Base-by-base conservation (phyloP, 2,888 invertebrate species). In the Metopia argyrocephala region DNA sequence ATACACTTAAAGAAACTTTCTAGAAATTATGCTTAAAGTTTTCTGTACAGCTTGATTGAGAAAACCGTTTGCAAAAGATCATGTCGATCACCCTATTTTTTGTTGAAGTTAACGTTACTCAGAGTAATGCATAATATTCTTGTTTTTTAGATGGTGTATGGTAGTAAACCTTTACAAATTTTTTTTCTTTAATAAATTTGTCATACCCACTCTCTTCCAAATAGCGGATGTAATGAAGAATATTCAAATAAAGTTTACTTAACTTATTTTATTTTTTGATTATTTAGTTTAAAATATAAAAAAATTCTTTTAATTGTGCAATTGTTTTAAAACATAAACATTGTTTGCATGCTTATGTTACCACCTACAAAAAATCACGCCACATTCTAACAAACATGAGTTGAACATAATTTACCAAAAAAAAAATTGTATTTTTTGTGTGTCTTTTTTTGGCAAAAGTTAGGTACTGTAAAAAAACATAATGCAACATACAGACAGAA, bases 291-390 rank as follows among this genome's bases (percentile, higher is more conserved):
- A 15, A 15, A 31, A 31, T 7, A 57, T n/a, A n/a, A n/a, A n/a
- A n/a, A 38, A 38, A 38, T 38, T 38, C 38, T 38, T 56, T 78
- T 73, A 70, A 75, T 79, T 79, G 79, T 59, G 27, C 20, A 79
- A 69, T 79, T 79, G 52, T 69, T 45, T 69, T n/a, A 12, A 20
- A 69, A 70, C 31, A 64, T 46, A 75, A 65, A 61, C 54, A 59
- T 20, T 66, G 54, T 65, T 52, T 71, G 76, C 76, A 71, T 71
- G 66, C 50, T 66, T 57, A 66, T 76, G 57, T 76, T 73, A 31
- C 80, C 71, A 80, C 80, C 80, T 73, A 80, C 76, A 73, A 80
- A 76, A 66, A 52, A 71, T 76, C 80, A 76, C 68, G 76, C 68
- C 64, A 68, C 18, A 56, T 71, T 71, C 54, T 50, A 50, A 27